phyloP scores from a whole-genome alignment of 2,888 invertebrate species.

The Macrosoma leucophasiata region DNA sequence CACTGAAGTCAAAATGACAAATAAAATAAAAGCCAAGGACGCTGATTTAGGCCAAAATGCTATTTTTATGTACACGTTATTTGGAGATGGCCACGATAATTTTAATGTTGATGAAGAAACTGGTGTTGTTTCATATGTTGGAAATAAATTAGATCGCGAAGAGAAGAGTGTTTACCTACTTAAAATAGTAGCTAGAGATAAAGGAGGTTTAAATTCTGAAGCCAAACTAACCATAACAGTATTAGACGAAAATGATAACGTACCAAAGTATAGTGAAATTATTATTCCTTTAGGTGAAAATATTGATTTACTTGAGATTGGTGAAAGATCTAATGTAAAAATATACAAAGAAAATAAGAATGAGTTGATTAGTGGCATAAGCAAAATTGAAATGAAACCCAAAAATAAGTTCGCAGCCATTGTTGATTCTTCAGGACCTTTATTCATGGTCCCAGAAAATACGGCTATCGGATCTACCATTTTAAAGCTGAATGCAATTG shows the following conservation, averaged over 20 bases:
- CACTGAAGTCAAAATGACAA: constrained; percentile 81
- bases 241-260: constrained; percentile 88
- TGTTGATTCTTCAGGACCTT: constrained; percentile 63
- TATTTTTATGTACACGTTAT: constrained; percentile 80
- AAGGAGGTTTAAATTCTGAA: constrained; percentile 84
- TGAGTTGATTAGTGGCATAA: constrained; percentile 39
- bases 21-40: constrained; percentile 82
- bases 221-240: constrained; percentile 82
- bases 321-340: constrained; percentile 66
- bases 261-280: constrained; percentile 82
- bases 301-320: constrained; percentile 79
- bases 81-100: constrained; percentile 84
- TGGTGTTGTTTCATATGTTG: constrained; percentile 77
- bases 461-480: constrained; percentile 81
- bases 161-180: constrained; percentile 80
- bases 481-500: constrained; percentile 81
- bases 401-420: constrained; percentile 54
- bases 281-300: constrained; percentile 81
- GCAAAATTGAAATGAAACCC: constrained; percentile 50
- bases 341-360: constrained; percentile 60
- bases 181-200: constrained; percentile 84
- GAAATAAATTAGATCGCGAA: constrained; percentile 82
- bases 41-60: constrained; percentile 82
- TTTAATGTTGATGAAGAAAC: constrained; percentile 80
- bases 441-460: constrained; percentile 83